Conservation (phyloP, 2,888 invertebrate genomes). For the Eutolmus rufibarbis region DNA sequence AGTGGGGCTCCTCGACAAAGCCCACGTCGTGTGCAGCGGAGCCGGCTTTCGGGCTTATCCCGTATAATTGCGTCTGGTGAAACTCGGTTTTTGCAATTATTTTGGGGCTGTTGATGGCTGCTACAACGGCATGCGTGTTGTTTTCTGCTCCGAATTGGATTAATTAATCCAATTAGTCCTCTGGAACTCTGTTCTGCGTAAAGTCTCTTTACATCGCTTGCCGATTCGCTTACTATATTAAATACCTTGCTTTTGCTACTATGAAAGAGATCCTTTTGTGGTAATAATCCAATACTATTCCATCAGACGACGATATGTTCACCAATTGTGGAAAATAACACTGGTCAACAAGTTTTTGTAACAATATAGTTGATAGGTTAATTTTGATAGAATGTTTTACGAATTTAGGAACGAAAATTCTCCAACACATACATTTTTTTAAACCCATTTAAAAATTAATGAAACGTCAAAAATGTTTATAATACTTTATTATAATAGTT, state of each 20-base stretch:
- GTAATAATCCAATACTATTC: not conserved
- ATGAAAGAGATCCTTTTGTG: not conserved
- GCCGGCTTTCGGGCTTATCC: not conserved
- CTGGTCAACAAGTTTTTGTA: too few relatives aligned
- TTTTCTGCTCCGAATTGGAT: not conserved
- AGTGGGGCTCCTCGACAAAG: not conserved
- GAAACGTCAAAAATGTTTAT: too few relatives aligned
- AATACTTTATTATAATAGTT: too few relatives aligned
- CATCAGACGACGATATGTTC: not conserved
- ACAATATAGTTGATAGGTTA: too few relatives aligned
- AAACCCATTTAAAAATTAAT: too few relatives aligned
- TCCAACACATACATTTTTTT: too few relatives aligned
- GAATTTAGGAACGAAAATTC: too few relatives aligned
- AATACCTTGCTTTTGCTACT: not conserved
- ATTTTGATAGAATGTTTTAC: too few relatives aligned
- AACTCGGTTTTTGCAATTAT: not conserved
- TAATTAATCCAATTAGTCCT: not conserved
- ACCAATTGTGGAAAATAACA: not conserved
- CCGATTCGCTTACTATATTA: not conserved
- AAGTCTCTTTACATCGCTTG: not conserved
- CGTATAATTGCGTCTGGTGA: not conserved
- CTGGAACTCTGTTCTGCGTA: not conserved
- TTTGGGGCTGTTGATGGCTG: not conserved
- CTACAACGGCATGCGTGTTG: not conserved
- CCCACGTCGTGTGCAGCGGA: not conserved